Evolutionary conservation across 2,797 vertebrate species (phyloP).

Genomic region (Notolepis coatsorum): DNA sequence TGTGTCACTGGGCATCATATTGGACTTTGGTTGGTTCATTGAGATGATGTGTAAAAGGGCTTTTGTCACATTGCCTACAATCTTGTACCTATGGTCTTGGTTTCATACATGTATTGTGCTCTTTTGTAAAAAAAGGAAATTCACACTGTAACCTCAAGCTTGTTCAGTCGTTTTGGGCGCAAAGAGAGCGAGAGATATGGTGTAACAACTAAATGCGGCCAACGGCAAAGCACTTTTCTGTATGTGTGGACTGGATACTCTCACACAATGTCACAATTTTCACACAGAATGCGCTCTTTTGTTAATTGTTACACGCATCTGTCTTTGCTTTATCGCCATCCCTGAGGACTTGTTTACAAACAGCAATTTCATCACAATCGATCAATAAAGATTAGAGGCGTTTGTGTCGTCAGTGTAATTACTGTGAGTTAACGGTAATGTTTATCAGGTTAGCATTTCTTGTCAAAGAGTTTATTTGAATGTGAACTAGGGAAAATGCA

Average conservation of each 20-base stretch:
- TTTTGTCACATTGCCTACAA: neutral
- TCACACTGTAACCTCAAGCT: neutral
- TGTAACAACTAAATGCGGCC: conserved; percentile 32
- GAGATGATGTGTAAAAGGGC: conserved; percentile 28
- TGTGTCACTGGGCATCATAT: conserved; percentile 5
- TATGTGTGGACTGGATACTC: conserved; percentile 40
- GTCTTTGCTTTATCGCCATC: conserved; percentile 33
- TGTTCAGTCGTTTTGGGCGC: conserved; percentile 12
- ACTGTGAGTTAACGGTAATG: no score
- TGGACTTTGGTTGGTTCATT: neutral
- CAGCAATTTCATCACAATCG: no score
- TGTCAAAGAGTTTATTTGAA: no score
- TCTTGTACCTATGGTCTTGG: neutral
- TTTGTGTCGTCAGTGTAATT: no score
- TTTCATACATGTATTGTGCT: conserved; percentile 18
- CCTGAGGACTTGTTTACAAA: conserved; percentile 69
- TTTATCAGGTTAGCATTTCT: no score
- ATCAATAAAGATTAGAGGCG: no score
- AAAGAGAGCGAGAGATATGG: conserved; percentile 1
- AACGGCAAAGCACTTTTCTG: conserved; percentile 62
- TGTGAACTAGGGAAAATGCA: no score
- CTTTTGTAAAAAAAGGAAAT: neutral
- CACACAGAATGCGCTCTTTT: conserved; percentile 67
- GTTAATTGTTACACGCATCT: conserved; percentile 59
- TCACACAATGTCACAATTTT: conserved; percentile 21